phyloP scores from a whole-genome alignment of 2,113 vertebrate genomes.

The Anas platyrhynchos region DNA sequence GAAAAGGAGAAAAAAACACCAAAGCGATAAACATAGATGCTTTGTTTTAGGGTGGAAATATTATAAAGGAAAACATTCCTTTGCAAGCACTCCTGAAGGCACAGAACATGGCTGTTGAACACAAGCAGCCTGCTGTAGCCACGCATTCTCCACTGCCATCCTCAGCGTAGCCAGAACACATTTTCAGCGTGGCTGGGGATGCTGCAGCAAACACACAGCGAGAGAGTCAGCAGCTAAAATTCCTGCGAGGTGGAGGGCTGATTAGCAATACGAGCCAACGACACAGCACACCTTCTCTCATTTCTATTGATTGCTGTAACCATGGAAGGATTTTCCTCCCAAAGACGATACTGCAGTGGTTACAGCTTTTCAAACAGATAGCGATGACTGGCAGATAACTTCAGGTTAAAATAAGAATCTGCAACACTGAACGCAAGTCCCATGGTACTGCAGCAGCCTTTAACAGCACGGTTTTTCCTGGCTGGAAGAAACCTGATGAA shows the following conservation, averaged over 20 bases:
- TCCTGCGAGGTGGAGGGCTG: background rate
- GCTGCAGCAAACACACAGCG: background rate
- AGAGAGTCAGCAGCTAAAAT: background rate
- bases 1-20: background rate
- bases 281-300: background rate
- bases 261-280: background rate
- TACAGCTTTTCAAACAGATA: conserved; percentile 9
- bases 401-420: conserved; percentile 55
- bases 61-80: background rate
- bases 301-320: background rate
- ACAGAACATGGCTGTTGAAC: background rate
- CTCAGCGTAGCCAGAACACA: background rate
- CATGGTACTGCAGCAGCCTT: conserved; percentile 47
- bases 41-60: background rate
- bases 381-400: conserved; percentile 16
- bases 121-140: background rate
- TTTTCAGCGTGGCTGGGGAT: background rate
- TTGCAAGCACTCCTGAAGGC: background rate
- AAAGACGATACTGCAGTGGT: background rate
- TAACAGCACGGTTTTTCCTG: conserved; percentile 44
- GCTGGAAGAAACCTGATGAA: conserved; percentile 39
- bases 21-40: background rate
- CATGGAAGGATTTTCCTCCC: conserved; percentile 10
- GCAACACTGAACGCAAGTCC: conserved; percentile 37
- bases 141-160: background rate